These are phyloP conservation scores for Trichosurus vulpecula DNA, from an alignment of 2,797 vertebrate genomes.

Conservation along the genomic window DNA sequence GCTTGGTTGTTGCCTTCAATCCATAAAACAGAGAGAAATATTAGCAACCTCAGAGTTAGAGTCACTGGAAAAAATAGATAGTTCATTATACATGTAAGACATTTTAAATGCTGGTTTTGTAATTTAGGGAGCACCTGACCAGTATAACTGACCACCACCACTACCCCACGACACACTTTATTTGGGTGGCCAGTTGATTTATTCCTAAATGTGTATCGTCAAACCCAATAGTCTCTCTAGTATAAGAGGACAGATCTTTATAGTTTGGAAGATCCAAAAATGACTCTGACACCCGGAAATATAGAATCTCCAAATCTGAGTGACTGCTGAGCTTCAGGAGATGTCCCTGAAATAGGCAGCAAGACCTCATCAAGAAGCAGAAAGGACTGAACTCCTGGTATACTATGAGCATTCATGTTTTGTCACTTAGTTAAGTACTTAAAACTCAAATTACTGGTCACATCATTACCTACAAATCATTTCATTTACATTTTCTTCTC, in stretches of 20 bases:
- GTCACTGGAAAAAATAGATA: neutral
- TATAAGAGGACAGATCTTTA: neutral
- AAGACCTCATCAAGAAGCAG: neutral
- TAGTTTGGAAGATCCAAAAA: neutral
- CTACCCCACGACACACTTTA: neutral
- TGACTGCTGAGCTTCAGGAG: neutral
- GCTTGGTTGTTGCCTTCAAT: neutral
- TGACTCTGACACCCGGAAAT: neutral
- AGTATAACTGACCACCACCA: neutral
- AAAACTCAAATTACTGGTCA: neutral
- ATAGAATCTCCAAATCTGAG: neutral
- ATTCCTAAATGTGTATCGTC: neutral
- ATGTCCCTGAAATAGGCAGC: neutral
- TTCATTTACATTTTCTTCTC: neutral
- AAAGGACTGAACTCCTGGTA: neutral
- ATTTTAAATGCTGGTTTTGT: neutral
- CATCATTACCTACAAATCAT: neutral
- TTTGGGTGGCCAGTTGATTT: neutral
- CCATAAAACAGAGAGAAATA: neutral
- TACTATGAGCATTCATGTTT: neutral
- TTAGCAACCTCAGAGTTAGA: neutral
- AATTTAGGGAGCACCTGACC: neutral
- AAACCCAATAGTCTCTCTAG: neutral
- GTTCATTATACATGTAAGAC: neutral
- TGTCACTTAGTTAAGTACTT: neutral